phyloP scores from a whole-genome alignment of 2,888 invertebrate species.

The Tachina lurida region DNA sequence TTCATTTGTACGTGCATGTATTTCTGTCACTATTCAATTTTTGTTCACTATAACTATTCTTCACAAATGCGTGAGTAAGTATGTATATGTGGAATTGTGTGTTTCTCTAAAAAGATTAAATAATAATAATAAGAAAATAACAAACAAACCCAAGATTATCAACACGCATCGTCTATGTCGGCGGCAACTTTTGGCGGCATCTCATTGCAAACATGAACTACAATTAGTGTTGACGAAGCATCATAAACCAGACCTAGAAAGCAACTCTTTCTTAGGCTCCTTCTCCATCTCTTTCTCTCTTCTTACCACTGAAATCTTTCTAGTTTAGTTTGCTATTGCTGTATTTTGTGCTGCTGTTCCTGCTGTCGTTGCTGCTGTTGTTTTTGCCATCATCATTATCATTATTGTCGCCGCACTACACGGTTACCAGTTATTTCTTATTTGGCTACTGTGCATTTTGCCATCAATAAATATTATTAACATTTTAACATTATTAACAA shows the following conservation, averaged over 20 bases:
- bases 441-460: constrained; percentile 69
- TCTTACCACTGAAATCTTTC: not conserved
- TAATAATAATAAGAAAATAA: constrained; percentile 27
- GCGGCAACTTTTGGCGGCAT: constrained; percentile 66
- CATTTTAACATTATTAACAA: constrained; percentile 56
- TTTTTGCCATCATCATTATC: constrained; percentile 46
- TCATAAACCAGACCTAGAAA: constrained; percentile 62
- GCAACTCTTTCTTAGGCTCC: constrained; percentile 69
- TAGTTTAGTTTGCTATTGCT: constrained; percentile 2
- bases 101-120: not conserved
- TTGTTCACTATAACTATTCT: not conserved
- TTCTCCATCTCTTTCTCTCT: not conserved
- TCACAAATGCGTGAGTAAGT: not conserved
- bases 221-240: constrained; percentile 66
- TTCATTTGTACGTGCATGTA: not conserved
- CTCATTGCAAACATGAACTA: constrained; percentile 63
- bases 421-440: constrained; percentile 58
- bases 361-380: not conserved
- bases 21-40: not conserved
- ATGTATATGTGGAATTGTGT: not conserved
- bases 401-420: constrained; percentile 56
- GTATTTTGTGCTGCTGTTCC: not conserved
- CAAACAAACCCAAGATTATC: constrained; percentile 51
- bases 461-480: constrained; percentile 73
- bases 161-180: constrained; percentile 64